A percentile compares a stretch with the other conserved stretches of the same genome.
Conservation (phyloP, 2,797 vertebrate genomes). For the Odontamblyopus rebecca region DNA sequence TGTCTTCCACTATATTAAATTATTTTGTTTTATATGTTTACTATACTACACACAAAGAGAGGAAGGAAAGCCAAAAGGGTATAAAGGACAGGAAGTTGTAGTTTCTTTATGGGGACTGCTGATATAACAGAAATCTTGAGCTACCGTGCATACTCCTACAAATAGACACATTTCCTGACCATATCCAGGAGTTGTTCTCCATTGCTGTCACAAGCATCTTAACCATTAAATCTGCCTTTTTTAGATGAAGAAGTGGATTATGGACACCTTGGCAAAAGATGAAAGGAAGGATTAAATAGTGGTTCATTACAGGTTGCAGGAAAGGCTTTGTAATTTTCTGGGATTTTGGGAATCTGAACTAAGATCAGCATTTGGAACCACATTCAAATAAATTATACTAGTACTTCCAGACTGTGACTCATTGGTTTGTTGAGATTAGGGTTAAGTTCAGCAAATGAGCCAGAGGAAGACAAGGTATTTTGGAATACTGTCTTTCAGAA, state of each 20-base stretch:
- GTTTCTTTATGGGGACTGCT: constrained; percentile 39
- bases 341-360: not conserved
- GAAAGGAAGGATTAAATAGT: constrained; percentile 32
- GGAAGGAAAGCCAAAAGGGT: constrained; percentile 55
- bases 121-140: constrained; percentile 22
- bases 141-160: not conserved
- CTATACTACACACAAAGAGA: constrained; percentile 57
- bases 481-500: not conserved
- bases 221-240: not conserved
- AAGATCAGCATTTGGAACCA: not conserved
- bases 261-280: constrained; percentile 18
- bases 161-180: not conserved
- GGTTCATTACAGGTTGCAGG: constrained; percentile 14
- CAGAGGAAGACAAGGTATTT: not conserved
- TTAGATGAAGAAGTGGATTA: constrained; percentile 34
- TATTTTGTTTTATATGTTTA: not conserved
- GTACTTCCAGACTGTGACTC: constrained; percentile 1
- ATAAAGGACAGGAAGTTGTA: constrained; percentile 56
- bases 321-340: constrained; percentile 14
- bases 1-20: constrained; percentile 6
- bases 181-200: constrained; percentile 3
- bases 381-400: constrained; percentile 8
- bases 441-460: constrained; percentile 4
- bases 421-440: constrained; percentile 10
- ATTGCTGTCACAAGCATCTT: constrained; percentile 9